Conservation (phyloP, 2,113 vertebrate species). For the Alligator sinensis region DNA sequence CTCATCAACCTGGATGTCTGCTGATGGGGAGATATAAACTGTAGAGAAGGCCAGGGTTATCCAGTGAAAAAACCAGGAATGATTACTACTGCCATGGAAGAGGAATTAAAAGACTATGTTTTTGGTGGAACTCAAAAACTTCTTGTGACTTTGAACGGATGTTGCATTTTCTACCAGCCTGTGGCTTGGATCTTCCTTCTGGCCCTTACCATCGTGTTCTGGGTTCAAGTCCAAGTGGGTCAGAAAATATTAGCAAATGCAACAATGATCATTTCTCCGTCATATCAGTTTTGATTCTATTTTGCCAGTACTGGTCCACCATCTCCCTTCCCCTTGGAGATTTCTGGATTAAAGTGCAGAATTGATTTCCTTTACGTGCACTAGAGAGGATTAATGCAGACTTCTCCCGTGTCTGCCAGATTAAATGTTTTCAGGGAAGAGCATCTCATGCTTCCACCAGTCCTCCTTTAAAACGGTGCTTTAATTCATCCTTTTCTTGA, state of each 20-base stretch:
- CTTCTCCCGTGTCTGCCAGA: slow-evolving; percentile 33
- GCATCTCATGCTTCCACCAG: not conserved
- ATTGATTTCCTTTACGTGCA: slow-evolving; percentile 64
- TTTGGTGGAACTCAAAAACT: not conserved
- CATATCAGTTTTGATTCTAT: slow-evolving; percentile 8
- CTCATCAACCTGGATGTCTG: not conserved
- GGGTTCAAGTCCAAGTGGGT: not conserved
- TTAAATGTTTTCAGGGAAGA: slow-evolving; percentile 57
- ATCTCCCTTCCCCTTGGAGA: slow-evolving; percentile 54
- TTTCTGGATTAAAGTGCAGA: slow-evolving; percentile 72
- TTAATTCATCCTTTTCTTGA: not conserved
- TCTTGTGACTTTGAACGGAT: not conserved
- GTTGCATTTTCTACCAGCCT: not conserved
- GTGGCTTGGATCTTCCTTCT: not conserved
- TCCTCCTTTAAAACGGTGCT: not conserved
- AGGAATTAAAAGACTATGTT: not conserved
- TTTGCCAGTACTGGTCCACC: not conserved
- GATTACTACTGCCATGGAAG: not conserved
- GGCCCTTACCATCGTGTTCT: not conserved
- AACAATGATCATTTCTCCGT: not conserved
- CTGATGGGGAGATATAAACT: not conserved
- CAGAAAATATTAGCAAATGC: rapidly evolving
- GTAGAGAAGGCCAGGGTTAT: not conserved
- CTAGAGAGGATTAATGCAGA: slow-evolving; percentile 69
- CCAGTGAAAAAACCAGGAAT: not conserved